Base-by-base conservation (phyloP, 2,113 vertebrate species). In the Atherinomorus stipes region DNA sequence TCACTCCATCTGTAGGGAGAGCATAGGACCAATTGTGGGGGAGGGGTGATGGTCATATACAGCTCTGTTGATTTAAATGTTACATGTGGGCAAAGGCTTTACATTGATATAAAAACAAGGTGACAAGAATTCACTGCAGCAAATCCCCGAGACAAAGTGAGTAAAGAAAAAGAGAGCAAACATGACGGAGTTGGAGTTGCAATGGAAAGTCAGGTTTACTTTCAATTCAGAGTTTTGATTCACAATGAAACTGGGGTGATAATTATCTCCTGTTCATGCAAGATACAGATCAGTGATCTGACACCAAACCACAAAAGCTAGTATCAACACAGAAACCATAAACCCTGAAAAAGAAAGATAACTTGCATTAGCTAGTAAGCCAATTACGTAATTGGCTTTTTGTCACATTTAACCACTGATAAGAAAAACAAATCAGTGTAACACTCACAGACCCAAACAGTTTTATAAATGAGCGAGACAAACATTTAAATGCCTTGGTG, bases 61-160 rank as follows among this genome's bases (percentile, higher is more conserved):
- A 28, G 42, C 40, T 34, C 31, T 13, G 21, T 26, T 64, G 60
- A 52, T 75, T 26, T 26, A 42, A 50, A 82, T 61, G 58, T 66
- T 64, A 54, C 21, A 23, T 58, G 13, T 3, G 54, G 49, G 76
- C 21, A 70, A 74, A 31, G 40, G 2, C 51, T 15, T 9, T 2
- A n/a, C 21, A 23, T 1, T 75, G 71, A 81, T 50, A 60, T 69
- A 64, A 86, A 80, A 42, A 53, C 60, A 72, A 4, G 51, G 42
- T 74, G 84, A 62, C 64, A 75, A 52, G 11, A 28, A 38, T 77
- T 68, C 66, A 75, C 56, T 60, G 21, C 59, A 66, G 57, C 59
- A 40, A 64, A 44, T 25, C 37, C 9, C 21, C 13, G 25, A 75
- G 72, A 83, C 37, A 23, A 21, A 54, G 56, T 22, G 19, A 4